phyloP scores from a whole-genome alignment of 2,888 invertebrate genomes.

The Drosophila glabriapex region DNA sequence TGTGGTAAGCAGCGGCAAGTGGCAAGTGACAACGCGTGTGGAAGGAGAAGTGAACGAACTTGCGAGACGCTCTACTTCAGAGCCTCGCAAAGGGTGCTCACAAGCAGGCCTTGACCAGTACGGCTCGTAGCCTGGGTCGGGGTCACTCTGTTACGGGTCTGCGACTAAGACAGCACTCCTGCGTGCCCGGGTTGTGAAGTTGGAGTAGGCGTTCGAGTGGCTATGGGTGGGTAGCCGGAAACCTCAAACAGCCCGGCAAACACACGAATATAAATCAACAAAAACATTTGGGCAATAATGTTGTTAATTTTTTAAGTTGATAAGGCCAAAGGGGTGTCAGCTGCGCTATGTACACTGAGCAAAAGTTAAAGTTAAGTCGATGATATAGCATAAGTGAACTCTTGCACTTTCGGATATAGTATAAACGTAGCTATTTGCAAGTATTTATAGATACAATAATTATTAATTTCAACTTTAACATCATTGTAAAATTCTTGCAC shows the following conservation, averaged over 20 bases:
- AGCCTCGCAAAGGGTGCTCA: conserved; percentile 52
- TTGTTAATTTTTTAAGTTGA: conserved; percentile 79
- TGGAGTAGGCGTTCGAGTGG: too few species aligned
- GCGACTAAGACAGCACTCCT: conserved; percentile 8
- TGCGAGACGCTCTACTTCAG: conserved; percentile 51
- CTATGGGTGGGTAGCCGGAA: conserved; percentile 14
- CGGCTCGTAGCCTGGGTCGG: conserved; percentile 8
- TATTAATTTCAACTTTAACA: too few species aligned
- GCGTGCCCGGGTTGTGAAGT: conserved; percentile 21
- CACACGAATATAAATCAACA: conserved; percentile 59
- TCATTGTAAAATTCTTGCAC: too few species aligned
- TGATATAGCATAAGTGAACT: background rate
- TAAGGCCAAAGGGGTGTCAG: conserved; percentile 58
- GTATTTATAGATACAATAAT: too few species aligned
- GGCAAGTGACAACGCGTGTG: background rate
- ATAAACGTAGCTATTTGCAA: too few species aligned
- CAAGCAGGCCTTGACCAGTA: conserved; percentile 62
- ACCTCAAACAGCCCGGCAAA: conserved; percentile 45
- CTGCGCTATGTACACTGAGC: conserved; percentile 27
- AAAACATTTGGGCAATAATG: conserved; percentile 74
- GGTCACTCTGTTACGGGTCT: conserved; percentile 11
- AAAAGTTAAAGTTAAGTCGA: background rate
- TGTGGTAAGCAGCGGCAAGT: background rate
- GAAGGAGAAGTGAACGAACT: conserved; percentile 16
- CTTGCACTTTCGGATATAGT: too few species aligned